Base-by-base conservation (phyloP, 35 echinoderm and acorn worm genomes). In the Chiridota heheva region DNA sequence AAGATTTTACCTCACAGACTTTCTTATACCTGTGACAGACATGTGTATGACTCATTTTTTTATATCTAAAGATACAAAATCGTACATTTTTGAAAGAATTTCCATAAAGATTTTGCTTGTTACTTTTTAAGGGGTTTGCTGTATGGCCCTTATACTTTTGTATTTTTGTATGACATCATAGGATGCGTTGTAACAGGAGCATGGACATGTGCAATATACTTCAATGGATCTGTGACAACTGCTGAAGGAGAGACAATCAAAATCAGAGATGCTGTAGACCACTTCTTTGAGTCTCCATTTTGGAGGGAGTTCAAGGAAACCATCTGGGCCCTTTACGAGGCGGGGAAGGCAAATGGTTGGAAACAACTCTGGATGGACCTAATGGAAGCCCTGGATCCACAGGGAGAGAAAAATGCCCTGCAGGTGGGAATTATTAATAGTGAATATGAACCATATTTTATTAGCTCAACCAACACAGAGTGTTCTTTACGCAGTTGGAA, bases 291-390 rank as follows among this genome's bases (percentile, higher is more conserved):
- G 45, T 97, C 93, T 36, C 88, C 88, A 2, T 39, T 82, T 25
- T 97, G 88, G 88, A 87, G 65, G 71, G 84, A 97, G 18, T 89
- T 97, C 42, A 90, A 91, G 44, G 85, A 85, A 2, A 85, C 82
- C 30, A 4, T 97, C 28, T 47, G 82, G 7, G 44, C 78, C 29
- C 24, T 97, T n/a, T 87, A 76, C 34, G 59, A 84, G 6, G 38
- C 43, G 35, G 84, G 68, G 1, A 26, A 48, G 40, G 72, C 63
- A 48, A 71, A 41, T 24, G 93, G 93, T 17, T 97, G 93, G 93
- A 68, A 62, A 39, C 48, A 84, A 41, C 59, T 87, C 24, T 97
- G 84, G 69, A 77, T 53, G 38, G 88, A 87, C 0, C 85, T 97
- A 39, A 84, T 97, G 18, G 77, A 91, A 29, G 77, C 93, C 0